phyloP scores from a whole-genome alignment of 1,140 invertebrate species.

The Drosophila sp. region DNA sequence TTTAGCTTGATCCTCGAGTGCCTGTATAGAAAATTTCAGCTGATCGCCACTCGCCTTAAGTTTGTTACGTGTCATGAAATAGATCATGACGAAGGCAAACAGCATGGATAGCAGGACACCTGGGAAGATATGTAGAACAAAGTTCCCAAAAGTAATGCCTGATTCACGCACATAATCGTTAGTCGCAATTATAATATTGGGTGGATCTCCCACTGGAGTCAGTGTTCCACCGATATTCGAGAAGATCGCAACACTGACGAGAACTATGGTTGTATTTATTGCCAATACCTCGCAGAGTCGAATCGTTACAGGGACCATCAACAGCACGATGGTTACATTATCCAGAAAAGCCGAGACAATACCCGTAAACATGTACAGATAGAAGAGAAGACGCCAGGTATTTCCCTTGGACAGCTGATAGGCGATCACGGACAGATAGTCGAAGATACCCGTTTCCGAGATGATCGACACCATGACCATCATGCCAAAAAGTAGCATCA shows the following conservation, averaged over 20 bases:
- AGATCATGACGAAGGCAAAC: conserved; percentile 88
- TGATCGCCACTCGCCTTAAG: conserved; percentile 53
- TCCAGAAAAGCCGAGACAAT: conserved; percentile 92
- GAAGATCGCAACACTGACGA: conserved; percentile 91
- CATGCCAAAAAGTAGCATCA: conserved; percentile 93
- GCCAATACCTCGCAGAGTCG: conserved; percentile 93
- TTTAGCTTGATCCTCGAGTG: not conserved
- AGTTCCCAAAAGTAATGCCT: conserved; percentile 90
- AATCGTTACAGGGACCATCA: conserved; percentile 95
- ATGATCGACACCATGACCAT: conserved; percentile 93
- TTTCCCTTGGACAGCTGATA: conserved; percentile 90
- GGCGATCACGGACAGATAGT: conserved; percentile 88
- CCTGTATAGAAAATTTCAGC: not conserved
- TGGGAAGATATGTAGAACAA: conserved; percentile 90
- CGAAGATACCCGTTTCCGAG: conserved; percentile 94
- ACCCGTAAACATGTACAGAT: conserved; percentile 91
- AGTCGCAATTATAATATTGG: conserved; percentile 93
- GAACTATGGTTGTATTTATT: conserved; percentile 90
- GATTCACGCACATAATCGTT: conserved; percentile 87
- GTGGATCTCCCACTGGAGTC: conserved; percentile 93
- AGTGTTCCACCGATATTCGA: conserved; percentile 93
- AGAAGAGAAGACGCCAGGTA: conserved; percentile 92
- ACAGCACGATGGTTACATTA: conserved; percentile 93
- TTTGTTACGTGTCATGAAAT: conserved; percentile 89
- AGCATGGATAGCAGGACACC: conserved; percentile 89